phyloP scores from a whole-genome alignment of 2,888 invertebrate species.

The Andrena haemorrhoa region DNA sequence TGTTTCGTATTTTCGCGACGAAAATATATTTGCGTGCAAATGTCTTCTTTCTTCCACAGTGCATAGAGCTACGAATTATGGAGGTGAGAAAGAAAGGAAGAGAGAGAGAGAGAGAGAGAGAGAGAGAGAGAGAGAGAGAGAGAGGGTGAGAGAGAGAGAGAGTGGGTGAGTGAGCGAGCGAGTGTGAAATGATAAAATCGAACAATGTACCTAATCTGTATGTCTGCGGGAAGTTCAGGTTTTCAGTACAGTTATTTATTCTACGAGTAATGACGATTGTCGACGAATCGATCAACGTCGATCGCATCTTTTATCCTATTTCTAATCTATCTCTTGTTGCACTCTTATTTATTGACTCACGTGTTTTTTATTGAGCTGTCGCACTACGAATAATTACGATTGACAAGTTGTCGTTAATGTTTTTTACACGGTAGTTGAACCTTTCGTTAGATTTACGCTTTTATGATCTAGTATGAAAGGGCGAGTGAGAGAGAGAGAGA shows the following conservation, averaged over 20 bases:
- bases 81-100: conserved; percentile 5
- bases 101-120: no score
- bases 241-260: conserved; percentile 72
- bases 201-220: conserved; percentile 68
- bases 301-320: conserved; percentile 64
- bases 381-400: conserved; percentile 78
- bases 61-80: conserved; percentile 50
- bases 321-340: conserved; percentile 81
- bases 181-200: conserved; percentile 58
- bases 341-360: conserved; percentile 83
- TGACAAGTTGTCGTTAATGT: conserved; percentile 77
- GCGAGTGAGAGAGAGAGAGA: conserved; percentile 39
- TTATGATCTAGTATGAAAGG: conserved; percentile 78
- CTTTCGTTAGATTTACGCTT: conserved; percentile 81
- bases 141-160: conserved; percentile 6
- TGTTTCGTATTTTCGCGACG: conserved; percentile 46
- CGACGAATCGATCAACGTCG: conserved; percentile 40
- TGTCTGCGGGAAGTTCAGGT: conserved; percentile 50
- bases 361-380: conserved; percentile 72
- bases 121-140: no score
- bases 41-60: conserved; percentile 66
- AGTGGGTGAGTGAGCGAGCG: background rate
- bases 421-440: conserved; percentile 79
- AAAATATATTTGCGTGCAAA: conserved; percentile 40
- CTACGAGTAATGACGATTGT: conserved; percentile 45